A percentile compares a stretch with the other conserved stretches of the same genome.
phyloP scores from a whole-genome alignment of 2,797 vertebrate genomes.

The Graptemys geographica region DNA sequence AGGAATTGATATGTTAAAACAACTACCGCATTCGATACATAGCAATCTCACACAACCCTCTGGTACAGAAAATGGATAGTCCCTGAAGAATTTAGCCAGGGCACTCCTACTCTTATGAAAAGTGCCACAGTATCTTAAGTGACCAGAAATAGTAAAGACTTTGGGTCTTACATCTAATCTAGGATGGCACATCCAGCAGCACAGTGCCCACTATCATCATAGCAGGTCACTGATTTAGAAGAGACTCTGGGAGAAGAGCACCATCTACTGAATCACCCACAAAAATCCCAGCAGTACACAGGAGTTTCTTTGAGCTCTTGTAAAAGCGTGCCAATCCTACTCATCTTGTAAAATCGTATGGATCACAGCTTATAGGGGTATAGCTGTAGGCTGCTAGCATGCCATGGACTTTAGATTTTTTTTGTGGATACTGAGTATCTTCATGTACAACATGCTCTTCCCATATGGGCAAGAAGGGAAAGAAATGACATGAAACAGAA shows the following conservation, averaged over 20 bases:
- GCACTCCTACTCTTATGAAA: neutral
- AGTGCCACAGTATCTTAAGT: neutral
- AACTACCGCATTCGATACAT: neutral
- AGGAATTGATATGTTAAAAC: neutral
- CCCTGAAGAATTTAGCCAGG: neutral
- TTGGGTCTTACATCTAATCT: accelerated
- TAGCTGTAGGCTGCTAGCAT: accelerated
- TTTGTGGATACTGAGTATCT: neutral
- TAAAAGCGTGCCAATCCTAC: neutral
- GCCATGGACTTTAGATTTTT: neutral
- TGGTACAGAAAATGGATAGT: neutral
- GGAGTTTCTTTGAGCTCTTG: neutral
- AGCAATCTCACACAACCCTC: neutral
- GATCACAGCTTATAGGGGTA: neutral
- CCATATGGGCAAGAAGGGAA: neutral
- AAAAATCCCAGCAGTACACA: neutral
- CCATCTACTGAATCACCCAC: neutral
- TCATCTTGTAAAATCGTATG: neutral
- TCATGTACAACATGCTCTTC: neutral
- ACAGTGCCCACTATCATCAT: neutral
- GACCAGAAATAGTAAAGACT: neutral
- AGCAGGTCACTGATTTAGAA: neutral
- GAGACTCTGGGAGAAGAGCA: neutral
- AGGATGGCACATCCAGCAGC: neutral
- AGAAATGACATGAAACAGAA: neutral